Percentiles rank a stretch among this genome's conserved stretches.
Evolutionary conservation across 2,797 vertebrate species (phyloP).

Genomic region (Pagetopsis macropterus): DNA sequence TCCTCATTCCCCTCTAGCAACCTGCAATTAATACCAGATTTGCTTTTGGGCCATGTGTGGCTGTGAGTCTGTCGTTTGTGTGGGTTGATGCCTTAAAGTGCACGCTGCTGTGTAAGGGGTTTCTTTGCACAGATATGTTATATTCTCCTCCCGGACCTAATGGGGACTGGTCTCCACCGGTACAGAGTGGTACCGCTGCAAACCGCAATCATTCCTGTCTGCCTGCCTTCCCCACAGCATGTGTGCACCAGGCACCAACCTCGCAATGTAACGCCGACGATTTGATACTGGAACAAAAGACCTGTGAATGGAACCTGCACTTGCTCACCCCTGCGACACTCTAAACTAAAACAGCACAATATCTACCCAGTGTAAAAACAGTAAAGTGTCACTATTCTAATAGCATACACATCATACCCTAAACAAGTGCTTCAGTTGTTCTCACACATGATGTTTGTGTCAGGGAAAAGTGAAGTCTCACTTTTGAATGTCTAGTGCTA

Average conservation of each 20-base stretch:
- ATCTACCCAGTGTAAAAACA: background rate
- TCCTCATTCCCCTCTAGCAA: constrained; percentile 42
- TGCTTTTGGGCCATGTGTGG: constrained; percentile 43
- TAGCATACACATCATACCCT: background rate
- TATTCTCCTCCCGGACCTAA: constrained; percentile 60
- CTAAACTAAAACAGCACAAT: constrained; percentile 17
- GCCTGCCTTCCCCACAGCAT: constrained; percentile 49
- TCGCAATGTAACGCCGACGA: constrained; percentile 24
- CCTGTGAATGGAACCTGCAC: constrained; percentile 42
- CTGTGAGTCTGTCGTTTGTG: constrained; percentile 22
- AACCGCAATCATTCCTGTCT: constrained; percentile 65
- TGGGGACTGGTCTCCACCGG: constrained; percentile 55
- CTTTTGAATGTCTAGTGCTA: background rate
- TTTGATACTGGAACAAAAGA: constrained; percentile 52
- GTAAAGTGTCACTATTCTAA: constrained; percentile 12
- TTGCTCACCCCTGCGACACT: constrained; percentile 13
- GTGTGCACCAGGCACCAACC: constrained; percentile 66
- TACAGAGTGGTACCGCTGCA: constrained; percentile 71
- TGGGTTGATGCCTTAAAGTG: constrained; percentile 25
- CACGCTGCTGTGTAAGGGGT: constrained; percentile 55
- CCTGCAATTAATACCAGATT: constrained; percentile 58
- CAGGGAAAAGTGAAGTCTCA: constrained; percentile 6
- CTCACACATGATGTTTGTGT: background rate
- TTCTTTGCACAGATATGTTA: constrained; percentile 51
- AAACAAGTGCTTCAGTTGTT: constrained; percentile 10